Evolutionary conservation across 2,888 invertebrate species (phyloP).

Genomic region (Caenorhabditis wallacei): DNA sequence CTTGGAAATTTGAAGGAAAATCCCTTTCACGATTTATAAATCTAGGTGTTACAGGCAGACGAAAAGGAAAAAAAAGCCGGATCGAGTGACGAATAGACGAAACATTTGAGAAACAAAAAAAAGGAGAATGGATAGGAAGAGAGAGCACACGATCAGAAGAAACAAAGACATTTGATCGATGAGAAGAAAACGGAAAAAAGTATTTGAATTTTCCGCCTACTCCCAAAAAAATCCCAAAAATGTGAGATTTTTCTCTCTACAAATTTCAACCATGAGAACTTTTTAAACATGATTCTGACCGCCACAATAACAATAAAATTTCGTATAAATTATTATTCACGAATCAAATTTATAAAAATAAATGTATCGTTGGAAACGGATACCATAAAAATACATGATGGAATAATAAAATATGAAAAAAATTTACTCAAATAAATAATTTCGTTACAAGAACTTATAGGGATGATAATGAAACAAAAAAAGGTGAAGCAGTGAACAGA

Average conservation of each 20-base stretch:
- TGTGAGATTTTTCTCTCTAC: no score
- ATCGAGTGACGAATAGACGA: background rate
- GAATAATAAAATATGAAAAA: background rate
- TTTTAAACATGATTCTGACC: no score
- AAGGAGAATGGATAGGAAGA: no score
- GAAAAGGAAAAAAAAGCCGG: no score
- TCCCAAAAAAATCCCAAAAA: background rate
- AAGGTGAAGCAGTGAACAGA: background rate
- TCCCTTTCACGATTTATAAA: no score
- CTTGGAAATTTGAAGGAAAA: no score
- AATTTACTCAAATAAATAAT: slow-evolving; percentile 9
- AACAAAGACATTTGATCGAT: no score
- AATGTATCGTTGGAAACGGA: slow-evolving; percentile 46
- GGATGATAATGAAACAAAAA: background rate
- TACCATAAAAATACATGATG: slow-evolving; percentile 17
- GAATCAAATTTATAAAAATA: slow-evolving; percentile 20
- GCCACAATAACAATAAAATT: no score
- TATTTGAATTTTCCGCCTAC: background rate
- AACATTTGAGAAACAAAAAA: background rate
- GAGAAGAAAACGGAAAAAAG: background rate
- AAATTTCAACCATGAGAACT: no score
- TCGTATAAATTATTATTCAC: no score
- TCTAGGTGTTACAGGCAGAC: no score
- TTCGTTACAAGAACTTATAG: slow-evolving; percentile 1
- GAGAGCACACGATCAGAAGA: slow-evolving; percentile 5